A percentile compares a stretch with the other conserved stretches of the same genome.
Evolutionary conservation across 2,888 invertebrate genomes (phyloP).

Genomic region (Eupithecia centaureata): DNA sequence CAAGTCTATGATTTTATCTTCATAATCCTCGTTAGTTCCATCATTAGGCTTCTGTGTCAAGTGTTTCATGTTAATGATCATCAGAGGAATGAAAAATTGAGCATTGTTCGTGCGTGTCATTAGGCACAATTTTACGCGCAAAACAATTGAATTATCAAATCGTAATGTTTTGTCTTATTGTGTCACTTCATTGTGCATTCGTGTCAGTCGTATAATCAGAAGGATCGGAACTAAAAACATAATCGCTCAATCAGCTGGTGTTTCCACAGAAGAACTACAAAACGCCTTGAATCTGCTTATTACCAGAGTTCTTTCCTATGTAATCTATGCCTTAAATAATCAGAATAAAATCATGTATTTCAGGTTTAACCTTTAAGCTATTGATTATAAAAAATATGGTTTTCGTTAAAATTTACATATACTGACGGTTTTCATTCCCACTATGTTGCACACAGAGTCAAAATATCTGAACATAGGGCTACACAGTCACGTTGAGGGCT

Average conservation of each 20-base stretch:
- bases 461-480: too few relatives aligned
- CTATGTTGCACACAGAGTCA: too few relatives aligned
- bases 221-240: conserved; percentile 3
- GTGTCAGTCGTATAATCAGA: conserved; percentile 17
- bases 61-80: conserved; percentile 38
- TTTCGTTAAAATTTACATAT: too few relatives aligned
- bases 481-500: too few relatives aligned
- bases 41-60: conserved; percentile 38
- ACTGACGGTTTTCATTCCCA: too few relatives aligned
- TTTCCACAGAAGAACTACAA: background rate
- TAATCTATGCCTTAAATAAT: too few relatives aligned
- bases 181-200: conserved; percentile 25
- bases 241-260: conserved; percentile 11
- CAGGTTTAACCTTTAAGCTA: too few relatives aligned
- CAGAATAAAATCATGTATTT: too few relatives aligned
- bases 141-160: conserved; percentile 40
- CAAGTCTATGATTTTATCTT: background rate
- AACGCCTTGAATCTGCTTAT: background rate
- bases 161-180: conserved; percentile 31
- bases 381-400: too few relatives aligned
- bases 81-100: conserved; percentile 38
- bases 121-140: conserved; percentile 28
- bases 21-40: conserved; percentile 2
- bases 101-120: conserved; percentile 38
- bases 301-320: too few relatives aligned